phyloP scores from a whole-genome alignment of 2,113 vertebrate species.

The Ranitomeya variabilis region DNA sequence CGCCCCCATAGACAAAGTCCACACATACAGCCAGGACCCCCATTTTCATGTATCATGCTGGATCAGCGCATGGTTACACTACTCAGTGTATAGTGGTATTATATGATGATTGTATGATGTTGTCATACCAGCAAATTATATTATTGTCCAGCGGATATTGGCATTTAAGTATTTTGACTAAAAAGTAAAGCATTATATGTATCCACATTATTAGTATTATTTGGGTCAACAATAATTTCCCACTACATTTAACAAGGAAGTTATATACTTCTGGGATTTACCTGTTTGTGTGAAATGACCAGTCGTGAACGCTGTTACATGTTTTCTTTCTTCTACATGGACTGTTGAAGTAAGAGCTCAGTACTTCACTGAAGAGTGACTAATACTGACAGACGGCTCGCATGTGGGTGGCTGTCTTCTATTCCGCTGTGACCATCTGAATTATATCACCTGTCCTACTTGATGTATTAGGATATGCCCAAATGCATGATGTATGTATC shows the following conservation, averaged over 20 bases:
- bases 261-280: neutral
- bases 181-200: neutral
- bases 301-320: neutral
- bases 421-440: constrained; percentile 85
- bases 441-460: constrained; percentile 86
- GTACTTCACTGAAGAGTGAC: constrained; percentile 63
- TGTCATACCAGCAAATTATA: neutral
- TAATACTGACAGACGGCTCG: constrained; percentile 82
- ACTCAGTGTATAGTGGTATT: neutral
- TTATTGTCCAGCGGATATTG: neutral
- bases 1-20: no score
- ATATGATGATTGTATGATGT: neutral
- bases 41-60: no score
- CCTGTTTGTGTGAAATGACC: neutral
- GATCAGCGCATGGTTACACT: neutral
- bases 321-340: constrained; percentile 8
- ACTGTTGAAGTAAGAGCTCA: constrained; percentile 1
- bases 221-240: neutral
- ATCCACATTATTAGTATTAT: neutral
- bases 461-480: constrained; percentile 84
- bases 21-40: no score
- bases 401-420: constrained; percentile 84
- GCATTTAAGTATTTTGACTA: neutral
- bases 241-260: neutral
- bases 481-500: constrained; percentile 80